Percentiles rank a stretch among this genome's conserved stretches.
phyloP scores from a whole-genome alignment of 2,797 vertebrate genomes.

The Arrhamphus sclerolepis region DNA sequence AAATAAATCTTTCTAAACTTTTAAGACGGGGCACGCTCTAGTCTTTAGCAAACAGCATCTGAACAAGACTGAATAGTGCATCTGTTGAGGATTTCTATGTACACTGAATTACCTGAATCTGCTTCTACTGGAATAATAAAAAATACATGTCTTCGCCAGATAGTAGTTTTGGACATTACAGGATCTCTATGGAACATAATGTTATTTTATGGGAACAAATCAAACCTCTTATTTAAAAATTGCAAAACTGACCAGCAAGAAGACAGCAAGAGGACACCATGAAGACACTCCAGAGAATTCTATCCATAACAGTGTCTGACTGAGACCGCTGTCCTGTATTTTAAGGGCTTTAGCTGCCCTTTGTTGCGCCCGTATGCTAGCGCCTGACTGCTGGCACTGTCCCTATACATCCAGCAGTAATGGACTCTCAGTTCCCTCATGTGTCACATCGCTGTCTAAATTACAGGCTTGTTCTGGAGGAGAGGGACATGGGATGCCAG shows the following conservation, averaged over 20 bases:
- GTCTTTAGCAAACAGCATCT: too few relatives aligned
- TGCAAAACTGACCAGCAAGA: too few relatives aligned
- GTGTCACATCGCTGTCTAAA: slow-evolving; percentile 61
- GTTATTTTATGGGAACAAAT: not conserved
- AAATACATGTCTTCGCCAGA: too few relatives aligned
- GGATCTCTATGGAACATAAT: too few relatives aligned
- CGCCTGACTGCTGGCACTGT: slow-evolving; percentile 42
- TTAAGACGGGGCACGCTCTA: too few relatives aligned
- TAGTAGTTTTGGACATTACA: too few relatives aligned
- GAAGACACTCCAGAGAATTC: slow-evolving; percentile 32
- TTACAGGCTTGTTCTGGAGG: slow-evolving; percentile 47
- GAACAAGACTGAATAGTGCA: too few relatives aligned
- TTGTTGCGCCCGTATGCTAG: slow-evolving; percentile 50
- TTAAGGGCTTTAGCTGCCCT: slow-evolving; percentile 45
- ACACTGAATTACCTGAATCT: too few relatives aligned
- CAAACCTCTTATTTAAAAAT: not conserved
- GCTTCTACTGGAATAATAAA: too few relatives aligned
- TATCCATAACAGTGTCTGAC: slow-evolving; percentile 40
- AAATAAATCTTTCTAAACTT: too few relatives aligned
- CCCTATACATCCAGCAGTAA: slow-evolving; percentile 57
- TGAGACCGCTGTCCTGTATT: slow-evolving; percentile 48
- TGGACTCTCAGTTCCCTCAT: slow-evolving; percentile 62
- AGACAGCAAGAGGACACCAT: slow-evolving; percentile 30
- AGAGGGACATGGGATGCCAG: slow-evolving; percentile 14
- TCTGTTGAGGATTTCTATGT: too few relatives aligned